phyloP scores from a whole-genome alignment of 2,113 vertebrate genomes.

The Etheostoma spectabile region DNA sequence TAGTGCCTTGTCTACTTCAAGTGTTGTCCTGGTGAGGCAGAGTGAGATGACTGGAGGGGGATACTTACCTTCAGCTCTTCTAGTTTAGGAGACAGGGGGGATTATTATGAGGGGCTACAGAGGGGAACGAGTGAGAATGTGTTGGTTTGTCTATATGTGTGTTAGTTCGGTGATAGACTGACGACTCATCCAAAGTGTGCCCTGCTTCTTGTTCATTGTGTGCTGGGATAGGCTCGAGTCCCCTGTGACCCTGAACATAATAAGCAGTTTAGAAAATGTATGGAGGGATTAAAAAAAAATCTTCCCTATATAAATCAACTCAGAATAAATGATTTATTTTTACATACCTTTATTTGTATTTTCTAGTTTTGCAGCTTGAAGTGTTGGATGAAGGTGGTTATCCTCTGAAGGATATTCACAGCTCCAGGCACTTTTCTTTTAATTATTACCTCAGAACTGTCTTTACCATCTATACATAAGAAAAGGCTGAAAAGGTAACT shows the following conservation, averaged over 20 bases:
- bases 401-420: conserved; percentile 53
- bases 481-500: conserved; percentile 20
- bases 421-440: conserved; percentile 21
- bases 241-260: conserved; percentile 15
- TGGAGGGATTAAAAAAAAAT: conserved; percentile 3
- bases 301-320: background rate
- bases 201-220: conserved; percentile 4
- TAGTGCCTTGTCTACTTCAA: conserved; percentile 68
- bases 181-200: background rate
- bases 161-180: conserved; percentile 26
- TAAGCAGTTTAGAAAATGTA: conserved; percentile 25
- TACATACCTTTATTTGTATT: background rate
- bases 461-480: background rate
- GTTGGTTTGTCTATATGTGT: conserved; percentile 50
- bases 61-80: conserved; percentile 78
- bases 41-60: conserved; percentile 76
- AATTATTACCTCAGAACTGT: conserved; percentile 53
- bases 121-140: conserved; percentile 41
- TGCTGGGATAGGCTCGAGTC: conserved; percentile 12
- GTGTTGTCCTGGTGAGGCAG: conserved; percentile 68
- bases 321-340: conserved; percentile 13
- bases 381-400: background rate
- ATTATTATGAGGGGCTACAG: conserved; percentile 72
- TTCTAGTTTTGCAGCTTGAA: background rate
- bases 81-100: conserved; percentile 70